Evolutionary conservation across 2,113 vertebrate species (phyloP).

Genomic region (Athene cunicularia): DNA sequence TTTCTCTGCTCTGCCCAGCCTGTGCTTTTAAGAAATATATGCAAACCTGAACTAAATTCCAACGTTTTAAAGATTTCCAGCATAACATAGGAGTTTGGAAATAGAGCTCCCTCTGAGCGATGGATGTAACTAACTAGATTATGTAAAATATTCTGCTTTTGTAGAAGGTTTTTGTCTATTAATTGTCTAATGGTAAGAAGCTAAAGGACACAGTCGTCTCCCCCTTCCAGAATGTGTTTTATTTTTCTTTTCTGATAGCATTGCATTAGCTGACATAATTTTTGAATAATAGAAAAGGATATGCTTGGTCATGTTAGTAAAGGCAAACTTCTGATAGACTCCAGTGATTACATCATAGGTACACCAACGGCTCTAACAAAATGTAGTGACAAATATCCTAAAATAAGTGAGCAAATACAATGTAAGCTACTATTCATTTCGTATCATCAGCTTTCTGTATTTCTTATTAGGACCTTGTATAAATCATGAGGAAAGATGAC

Average conservation of each 20-base stretch:
- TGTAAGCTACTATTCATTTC: neutral
- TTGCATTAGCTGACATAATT: neutral
- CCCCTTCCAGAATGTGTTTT: neutral
- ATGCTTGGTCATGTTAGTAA: neutral
- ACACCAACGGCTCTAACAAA: neutral
- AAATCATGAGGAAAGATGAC: constrained; percentile 24
- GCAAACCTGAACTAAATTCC: neutral
- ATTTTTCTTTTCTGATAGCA: neutral
- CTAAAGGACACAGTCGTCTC: neutral
- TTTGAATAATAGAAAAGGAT: neutral
- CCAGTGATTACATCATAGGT: neutral
- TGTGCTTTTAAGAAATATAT: neutral
- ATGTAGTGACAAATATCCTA: neutral
- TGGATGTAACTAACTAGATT: neutral
- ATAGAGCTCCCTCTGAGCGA: neutral
- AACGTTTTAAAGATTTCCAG: neutral
- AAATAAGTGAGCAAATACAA: neutral
- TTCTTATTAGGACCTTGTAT: neutral
- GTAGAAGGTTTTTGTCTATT: neutral
- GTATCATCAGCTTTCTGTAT: neutral
- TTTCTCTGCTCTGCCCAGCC: neutral
- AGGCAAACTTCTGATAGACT: neutral
- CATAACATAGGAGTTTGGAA: neutral
- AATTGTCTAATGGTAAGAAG: neutral
- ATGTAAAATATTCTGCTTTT: neutral